These are phyloP conservation scores for Lophura nycthemera DNA, from an alignment of 2,113 vertebrate genomes.

Conservation along the genomic window DNA sequence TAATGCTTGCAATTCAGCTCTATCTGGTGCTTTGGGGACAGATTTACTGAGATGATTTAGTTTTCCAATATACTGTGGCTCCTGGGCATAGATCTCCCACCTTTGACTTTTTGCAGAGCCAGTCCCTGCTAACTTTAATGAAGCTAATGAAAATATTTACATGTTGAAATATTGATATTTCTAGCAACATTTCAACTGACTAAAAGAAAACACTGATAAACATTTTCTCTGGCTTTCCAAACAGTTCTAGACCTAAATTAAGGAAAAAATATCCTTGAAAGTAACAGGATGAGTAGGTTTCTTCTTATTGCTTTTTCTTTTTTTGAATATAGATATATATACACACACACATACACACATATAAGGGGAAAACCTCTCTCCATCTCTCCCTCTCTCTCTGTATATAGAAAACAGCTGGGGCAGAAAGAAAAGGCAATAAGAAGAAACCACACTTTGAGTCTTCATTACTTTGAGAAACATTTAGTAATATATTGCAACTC, in stretches of 20 bases:
- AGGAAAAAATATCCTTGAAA: conserved; percentile 12
- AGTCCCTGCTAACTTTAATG: neutral
- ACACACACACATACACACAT: neutral
- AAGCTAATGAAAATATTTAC: conserved; percentile 39
- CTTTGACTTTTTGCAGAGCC: neutral
- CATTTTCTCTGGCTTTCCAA: conserved; percentile 17
- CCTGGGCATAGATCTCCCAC: neutral
- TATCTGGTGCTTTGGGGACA: neutral
- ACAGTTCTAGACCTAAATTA: neutral
- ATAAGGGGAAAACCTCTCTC: no score
- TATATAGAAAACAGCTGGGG: neutral
- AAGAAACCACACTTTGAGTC: conserved; percentile 10
- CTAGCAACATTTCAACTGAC: neutral
- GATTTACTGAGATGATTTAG: neutral
- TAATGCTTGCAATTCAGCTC: neutral
- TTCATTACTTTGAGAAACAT: conserved; percentile 28
- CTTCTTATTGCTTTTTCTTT: neutral
- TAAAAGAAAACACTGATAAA: neutral
- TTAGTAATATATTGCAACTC: conserved; percentile 6
- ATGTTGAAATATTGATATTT: conserved; percentile 12
- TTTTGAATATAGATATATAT: neutral
- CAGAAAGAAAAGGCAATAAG: conserved; percentile 7
- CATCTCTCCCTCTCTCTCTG: neutral
- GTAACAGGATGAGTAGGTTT: neutral
- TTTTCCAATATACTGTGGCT: conserved; percentile 2